Conservation (phyloP, 2,797 vertebrate genomes). For the Protonibea diacanthus region DNA sequence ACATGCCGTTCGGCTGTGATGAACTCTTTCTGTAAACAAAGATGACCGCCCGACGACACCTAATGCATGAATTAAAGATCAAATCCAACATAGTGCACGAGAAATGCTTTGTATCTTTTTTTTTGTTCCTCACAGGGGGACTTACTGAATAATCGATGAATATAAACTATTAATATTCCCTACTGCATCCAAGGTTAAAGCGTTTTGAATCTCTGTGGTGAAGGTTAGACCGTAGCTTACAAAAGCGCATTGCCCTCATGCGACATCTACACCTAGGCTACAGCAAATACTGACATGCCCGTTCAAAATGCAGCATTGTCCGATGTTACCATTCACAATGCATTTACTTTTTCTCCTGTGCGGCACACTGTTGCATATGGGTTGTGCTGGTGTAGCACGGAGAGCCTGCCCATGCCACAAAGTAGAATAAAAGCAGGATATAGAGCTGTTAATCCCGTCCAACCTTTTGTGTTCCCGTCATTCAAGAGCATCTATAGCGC, state of each 20-base stretch:
- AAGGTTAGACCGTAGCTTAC: constrained; percentile 82
- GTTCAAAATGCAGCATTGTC: constrained; percentile 80
- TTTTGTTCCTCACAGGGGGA: constrained; percentile 13
- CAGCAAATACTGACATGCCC: constrained; percentile 75
- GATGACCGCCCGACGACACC: constrained; percentile 83
- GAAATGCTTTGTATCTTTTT: constrained; percentile 65
- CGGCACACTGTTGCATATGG: constrained; percentile 86
- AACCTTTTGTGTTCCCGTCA: constrained; percentile 78
- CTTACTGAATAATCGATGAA: constrained; percentile 80
- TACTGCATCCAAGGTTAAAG: constrained; percentile 83
- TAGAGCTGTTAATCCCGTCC: constrained; percentile 59
- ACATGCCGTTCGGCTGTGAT: constrained; percentile 71
- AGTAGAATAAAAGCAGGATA: constrained; percentile 71
- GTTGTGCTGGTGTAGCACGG: constrained; percentile 62
- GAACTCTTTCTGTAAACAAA: constrained; percentile 85
- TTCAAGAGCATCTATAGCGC: constrained; percentile 75
- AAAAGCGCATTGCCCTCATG: constrained; percentile 86
- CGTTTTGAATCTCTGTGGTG: constrained; percentile 76
- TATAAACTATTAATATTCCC: constrained; percentile 84
- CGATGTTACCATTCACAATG: constrained; percentile 77
- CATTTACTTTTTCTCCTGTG: constrained; percentile 80
- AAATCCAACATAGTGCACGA: constrained; percentile 76
- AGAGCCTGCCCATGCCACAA: constrained; percentile 65
- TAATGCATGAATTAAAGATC: constrained; percentile 80
- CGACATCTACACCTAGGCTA: constrained; percentile 84